These are phyloP conservation scores for Gambusia affinis DNA, from an alignment of 2,113 vertebrate species.

Conservation along the genomic window DNA sequence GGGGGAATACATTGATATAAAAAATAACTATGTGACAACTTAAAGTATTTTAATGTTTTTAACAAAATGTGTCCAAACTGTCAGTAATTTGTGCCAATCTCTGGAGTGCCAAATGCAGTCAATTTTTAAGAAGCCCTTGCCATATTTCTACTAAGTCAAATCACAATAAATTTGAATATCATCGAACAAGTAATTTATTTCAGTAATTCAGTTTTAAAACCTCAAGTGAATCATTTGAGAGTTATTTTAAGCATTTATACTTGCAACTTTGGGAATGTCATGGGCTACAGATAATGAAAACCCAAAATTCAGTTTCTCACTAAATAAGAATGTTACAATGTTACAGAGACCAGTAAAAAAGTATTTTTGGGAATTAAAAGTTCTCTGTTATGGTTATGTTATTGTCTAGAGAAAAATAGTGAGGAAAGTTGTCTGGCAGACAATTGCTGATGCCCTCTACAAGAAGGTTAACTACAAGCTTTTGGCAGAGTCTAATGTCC, in stretches of 20 bases:
- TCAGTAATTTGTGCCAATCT: neutral
- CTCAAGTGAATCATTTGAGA: neutral
- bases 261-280: neutral
- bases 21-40: neutral
- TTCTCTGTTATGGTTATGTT: neutral
- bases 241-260: neutral
- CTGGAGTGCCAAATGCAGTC: neutral
- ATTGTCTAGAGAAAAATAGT: neutral
- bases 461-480: neutral
- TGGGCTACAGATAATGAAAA: neutral
- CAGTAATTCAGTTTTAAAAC: neutral
- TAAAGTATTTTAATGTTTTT: too few relatives aligned
- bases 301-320: neutral
- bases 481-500: neutral
- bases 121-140: neutral
- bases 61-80: neutral
- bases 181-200: neutral
- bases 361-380: neutral
- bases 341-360: neutral
- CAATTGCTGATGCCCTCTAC: neutral
- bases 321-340: neutral
- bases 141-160: neutral
- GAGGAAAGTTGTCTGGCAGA: neutral
- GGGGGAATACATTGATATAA: neutral
- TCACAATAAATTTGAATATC: neutral